Base-by-base conservation (phyloP, 2,888 invertebrate species). In the Tachina grossa region DNA sequence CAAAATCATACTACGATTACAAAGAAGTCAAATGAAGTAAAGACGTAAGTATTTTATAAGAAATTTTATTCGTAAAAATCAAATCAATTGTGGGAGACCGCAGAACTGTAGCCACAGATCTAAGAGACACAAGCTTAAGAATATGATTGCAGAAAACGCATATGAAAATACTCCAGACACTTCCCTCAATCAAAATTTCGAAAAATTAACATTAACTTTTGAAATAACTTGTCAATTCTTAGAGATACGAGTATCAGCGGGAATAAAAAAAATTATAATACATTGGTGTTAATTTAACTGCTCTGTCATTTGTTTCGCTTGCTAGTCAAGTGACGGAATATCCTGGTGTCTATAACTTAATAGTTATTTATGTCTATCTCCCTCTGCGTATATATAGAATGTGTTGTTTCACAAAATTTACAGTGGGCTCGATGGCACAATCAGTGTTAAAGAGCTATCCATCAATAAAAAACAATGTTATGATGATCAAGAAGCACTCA, bases 261-360 rank as follows among this genome's bases (percentile, higher is more conserved):
- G 13, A 16, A 49, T 68, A 53, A 45, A 53, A 45, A 39, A 68
- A 79, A 68, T 79, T 81, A 63, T 63, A 78, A 77, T 63, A 68
- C 81, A 81, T 81, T 78, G 84, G 74, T 81, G 77, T 78, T 81
- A 81, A 85, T 85, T 81, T 81, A 83, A 76, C 55, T 81, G 41
- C 75, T 79, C 71, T 76, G 78, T 57, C 78, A 85, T 75, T 78
- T 78, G 72, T 78, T 85, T 65, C 53, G 68, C 39, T 74, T 74
- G 72, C 66, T 59, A 53, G 83, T 43, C 66, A 78, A 72, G 82
- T 83, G 71, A 83, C 79, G 45, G 39, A 82, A 45, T 80, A 22
- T 72, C 47, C 45, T 81, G 14, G 43, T 55, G 45, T 72, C 39
- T 41, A 79, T 16, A 53, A 63, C 78, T 41, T 47, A 59, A 41